Evolutionary conservation across 2,888 invertebrate species (phyloP).

Genomic region (Cephus nigrinus): DNA sequence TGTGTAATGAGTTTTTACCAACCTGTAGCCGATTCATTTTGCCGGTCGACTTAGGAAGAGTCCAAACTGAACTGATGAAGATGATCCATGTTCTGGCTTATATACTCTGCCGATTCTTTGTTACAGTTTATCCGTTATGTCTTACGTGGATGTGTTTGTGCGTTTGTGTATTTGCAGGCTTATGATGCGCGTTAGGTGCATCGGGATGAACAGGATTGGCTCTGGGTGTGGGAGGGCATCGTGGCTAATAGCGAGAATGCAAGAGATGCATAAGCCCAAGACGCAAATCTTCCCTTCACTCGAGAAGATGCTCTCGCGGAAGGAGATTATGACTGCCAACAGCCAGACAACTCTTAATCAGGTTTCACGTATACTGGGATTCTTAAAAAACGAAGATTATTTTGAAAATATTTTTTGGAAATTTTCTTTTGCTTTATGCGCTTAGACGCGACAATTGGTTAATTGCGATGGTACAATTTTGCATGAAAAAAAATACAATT

Average conservation of each 20-base stretch:
- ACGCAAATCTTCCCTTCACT: slow-evolving; percentile 61
- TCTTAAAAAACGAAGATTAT: background rate
- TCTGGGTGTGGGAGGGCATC: slow-evolving; percentile 22
- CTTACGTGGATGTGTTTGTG: slow-evolving; percentile 44
- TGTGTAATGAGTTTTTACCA: slow-evolving; percentile 26
- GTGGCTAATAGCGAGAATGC: no score
- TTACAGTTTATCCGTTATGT: slow-evolving; percentile 57
- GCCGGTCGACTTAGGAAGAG: slow-evolving; percentile 51
- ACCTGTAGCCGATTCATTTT: slow-evolving; percentile 60
- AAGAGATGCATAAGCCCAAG: slow-evolving; percentile 21
- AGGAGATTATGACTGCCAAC: slow-evolving; percentile 43
- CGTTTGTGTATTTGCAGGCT: slow-evolving; percentile 15
- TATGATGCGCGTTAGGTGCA: slow-evolving; percentile 27
- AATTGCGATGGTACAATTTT: no score
- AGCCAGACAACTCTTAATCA: slow-evolving; percentile 7
- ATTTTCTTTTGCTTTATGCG: background rate
- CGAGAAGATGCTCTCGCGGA: slow-evolving; percentile 41
- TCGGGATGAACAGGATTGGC: slow-evolving; percentile 17
- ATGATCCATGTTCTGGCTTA: slow-evolving; percentile 55
- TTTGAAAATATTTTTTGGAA: no score
- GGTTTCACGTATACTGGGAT: background rate
- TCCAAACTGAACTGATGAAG: slow-evolving; percentile 55
- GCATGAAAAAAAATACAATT: no score
- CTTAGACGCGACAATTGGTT: background rate
- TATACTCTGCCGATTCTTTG: slow-evolving; percentile 59